These are phyloP conservation scores for Orientallactaga bullata DNA, from an alignment of 2,113 vertebrate species.

Conservation along the genomic window DNA sequence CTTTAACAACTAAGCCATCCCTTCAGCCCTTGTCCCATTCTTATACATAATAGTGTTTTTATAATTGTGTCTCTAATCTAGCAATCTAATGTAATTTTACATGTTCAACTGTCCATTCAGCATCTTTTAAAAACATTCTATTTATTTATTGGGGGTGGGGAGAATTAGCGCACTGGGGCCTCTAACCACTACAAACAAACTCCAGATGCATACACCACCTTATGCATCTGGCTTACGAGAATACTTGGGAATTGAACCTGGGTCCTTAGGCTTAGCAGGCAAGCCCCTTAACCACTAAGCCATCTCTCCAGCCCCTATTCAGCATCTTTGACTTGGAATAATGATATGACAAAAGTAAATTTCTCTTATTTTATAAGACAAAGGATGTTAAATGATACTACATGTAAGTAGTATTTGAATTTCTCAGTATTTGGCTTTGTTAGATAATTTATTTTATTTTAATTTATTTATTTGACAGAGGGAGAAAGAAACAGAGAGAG, in stretches of 20 bases:
- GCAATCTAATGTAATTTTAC: background rate
- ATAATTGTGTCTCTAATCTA: slow-evolving; percentile 9
- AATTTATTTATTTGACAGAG: too few relatives aligned
- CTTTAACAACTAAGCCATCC: too few relatives aligned
- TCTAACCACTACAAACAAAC: too few relatives aligned
- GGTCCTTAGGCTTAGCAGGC: background rate
- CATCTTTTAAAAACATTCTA: background rate
- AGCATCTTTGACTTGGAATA: slow-evolving; percentile 16
- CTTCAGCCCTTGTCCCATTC: background rate
- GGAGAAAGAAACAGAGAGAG: too few relatives aligned
- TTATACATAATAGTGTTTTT: background rate
- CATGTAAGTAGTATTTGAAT: slow-evolving; percentile 38
- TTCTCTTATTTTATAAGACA: slow-evolving; percentile 29
- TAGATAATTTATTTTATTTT: too few relatives aligned
- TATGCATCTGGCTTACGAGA: too few relatives aligned
- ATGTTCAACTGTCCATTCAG: background rate
- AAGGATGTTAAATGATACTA: background rate
- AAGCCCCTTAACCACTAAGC: background rate
- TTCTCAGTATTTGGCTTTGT: background rate
- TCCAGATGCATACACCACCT: too few relatives aligned
- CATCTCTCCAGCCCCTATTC: background rate
- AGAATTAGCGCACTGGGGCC: too few relatives aligned
- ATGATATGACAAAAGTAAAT: slow-evolving; percentile 19
- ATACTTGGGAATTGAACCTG: background rate
- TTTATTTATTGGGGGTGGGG: too few relatives aligned